Evolutionary conservation across 2,113 vertebrate species (phyloP).

Genomic region (Hepsetus odoe): DNA sequence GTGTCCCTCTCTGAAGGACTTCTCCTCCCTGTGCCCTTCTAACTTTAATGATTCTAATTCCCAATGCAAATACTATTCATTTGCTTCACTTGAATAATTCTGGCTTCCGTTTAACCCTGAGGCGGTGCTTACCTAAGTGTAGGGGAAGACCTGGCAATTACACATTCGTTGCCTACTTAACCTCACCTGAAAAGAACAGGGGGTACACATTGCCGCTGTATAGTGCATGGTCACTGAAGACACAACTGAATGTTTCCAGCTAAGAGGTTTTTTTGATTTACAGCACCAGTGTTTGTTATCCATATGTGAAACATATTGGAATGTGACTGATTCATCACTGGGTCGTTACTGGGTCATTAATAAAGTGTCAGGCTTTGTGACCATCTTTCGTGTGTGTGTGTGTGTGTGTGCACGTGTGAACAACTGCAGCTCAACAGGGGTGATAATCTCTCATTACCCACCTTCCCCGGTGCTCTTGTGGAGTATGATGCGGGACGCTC

Average conservation of each 20-base stretch:
- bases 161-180: slow-evolving; percentile 42
- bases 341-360: slow-evolving; percentile 41
- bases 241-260: slow-evolving; percentile 7
- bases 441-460: slow-evolving; percentile 79
- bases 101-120: slow-evolving; percentile 80
- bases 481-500: slow-evolving; percentile 51
- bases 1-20: slow-evolving; percentile 63
- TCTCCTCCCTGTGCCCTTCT: slow-evolving; percentile 89
- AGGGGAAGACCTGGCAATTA: slow-evolving; percentile 50
- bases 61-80: slow-evolving; percentile 87
- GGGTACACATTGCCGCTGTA: slow-evolving; percentile 64
- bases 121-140: slow-evolving; percentile 62
- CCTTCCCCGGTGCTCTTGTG: slow-evolving; percentile 66
- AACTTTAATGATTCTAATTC: slow-evolving; percentile 87
- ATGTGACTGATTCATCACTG: slow-evolving; percentile 43
- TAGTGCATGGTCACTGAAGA: slow-evolving; percentile 58
- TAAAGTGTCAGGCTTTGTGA: not conserved
- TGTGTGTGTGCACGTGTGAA: slow-evolving; percentile 28
- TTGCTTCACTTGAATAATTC: slow-evolving; percentile 87
- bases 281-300: slow-evolving; percentile 7
- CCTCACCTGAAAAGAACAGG: slow-evolving; percentile 61
- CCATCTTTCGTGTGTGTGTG: slow-evolving; percentile 5
- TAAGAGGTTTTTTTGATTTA: not conserved
- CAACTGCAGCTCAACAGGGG: slow-evolving; percentile 72
- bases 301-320: slow-evolving; percentile 15